Conservation (phyloP, 1,140 invertebrate genomes). For the Polypedilum vanderplanki region DNA sequence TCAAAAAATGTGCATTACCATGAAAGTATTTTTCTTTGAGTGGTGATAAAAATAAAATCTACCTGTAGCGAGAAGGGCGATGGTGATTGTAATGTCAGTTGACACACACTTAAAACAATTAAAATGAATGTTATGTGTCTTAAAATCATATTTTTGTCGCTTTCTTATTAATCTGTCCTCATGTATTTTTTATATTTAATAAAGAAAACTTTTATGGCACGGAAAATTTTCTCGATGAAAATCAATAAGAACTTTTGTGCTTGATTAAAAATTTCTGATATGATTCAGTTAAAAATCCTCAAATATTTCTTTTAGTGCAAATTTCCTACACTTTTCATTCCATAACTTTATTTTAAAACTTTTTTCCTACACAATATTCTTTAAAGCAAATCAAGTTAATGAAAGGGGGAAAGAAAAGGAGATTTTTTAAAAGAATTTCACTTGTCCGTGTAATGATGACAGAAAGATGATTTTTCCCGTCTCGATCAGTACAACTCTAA, state of each 20-base stretch:
- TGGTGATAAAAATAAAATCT: background rate
- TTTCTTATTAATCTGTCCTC: background rate
- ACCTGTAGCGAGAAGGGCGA: constrained; percentile 9
- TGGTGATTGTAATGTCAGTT: background rate
- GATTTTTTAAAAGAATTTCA: background rate
- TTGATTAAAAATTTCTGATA: constrained; percentile 1
- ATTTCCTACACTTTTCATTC: background rate
- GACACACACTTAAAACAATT: constrained; percentile 12
- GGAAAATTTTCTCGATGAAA: background rate
- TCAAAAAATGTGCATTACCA: no score
- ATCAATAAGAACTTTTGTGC: background rate
- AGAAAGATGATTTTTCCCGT: background rate
- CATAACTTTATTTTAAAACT: background rate
- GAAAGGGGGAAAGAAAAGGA: background rate
- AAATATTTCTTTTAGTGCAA: background rate
- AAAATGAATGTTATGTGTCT: background rate
- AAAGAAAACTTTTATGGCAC: background rate
- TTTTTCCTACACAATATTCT: background rate
- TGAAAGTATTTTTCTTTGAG: background rate
- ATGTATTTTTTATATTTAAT: background rate
- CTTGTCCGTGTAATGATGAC: background rate
- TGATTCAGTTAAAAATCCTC: background rate
- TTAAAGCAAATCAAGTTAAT: background rate
- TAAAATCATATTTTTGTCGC: background rate
- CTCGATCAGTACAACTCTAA: background rate